Evolutionary conservation across 2,888 invertebrate species (phyloP), one percentile per base, ranked within the genome.

Genomic region (Tetranychus truncatus): DNA sequence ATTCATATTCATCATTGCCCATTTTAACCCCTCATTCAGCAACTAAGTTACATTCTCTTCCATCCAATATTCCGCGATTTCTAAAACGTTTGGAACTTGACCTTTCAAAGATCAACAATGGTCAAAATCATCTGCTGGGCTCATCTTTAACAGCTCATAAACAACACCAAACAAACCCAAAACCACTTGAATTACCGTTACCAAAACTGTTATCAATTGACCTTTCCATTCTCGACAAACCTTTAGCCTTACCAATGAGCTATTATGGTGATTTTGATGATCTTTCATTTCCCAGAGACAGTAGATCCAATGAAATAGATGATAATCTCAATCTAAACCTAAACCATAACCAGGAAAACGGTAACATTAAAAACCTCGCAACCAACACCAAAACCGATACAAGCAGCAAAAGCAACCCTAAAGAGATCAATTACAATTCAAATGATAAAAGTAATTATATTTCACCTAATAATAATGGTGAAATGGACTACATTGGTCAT

Each of bases 1-100:
- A n/a, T 66, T 66, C 66, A 66, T 66, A 66, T 66, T n/a, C 66
- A 66, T n/a, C 66, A 66, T 18, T 66, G 66, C n/a, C 66, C 66
- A 66, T 66, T 66, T 66, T 66, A 66, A 18, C 66, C 6, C 66
- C 66, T 6, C 34, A 34, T 34, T 34, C 34, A 34, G 3, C 5
- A 34, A 34, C 4, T 34, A 34, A 34, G 4, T 34, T 34, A 5
- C 3, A 34, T 34, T 34, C 34, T 34, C 34, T 34, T 5, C 34
- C 34, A 34, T 34, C 34, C 34, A 34, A 34, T 34, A 34, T 34
- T 34, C 34, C 34, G 34, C 34, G 34, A 34, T 34, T 34, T 34
- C 4, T 34, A 34, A 34, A 34, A 34, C 34, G 34, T 34, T 34
- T 34, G 3, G 34, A 34, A 34, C 34, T 34, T 3, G 34, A 34